These are phyloP conservation scores for Polypedilum pembai DNA, from an alignment of 1,140 invertebrate genomes.

Conservation along the genomic window DNA sequence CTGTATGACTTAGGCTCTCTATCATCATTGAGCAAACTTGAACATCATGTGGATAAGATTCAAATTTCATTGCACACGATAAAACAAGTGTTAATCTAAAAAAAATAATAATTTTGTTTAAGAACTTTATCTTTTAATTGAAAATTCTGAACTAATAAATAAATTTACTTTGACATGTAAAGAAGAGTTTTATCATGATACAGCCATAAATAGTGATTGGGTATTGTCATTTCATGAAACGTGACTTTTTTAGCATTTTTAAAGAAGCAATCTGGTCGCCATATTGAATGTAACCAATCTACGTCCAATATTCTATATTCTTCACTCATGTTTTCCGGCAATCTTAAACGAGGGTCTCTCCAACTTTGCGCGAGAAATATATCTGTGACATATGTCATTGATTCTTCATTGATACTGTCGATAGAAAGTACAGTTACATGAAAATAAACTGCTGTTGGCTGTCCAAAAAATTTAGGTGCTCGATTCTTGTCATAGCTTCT, in stretches of 20 bases:
- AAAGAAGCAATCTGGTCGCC: slow-evolving; percentile 87
- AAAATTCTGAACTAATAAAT: no score
- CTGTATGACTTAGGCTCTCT: slow-evolving; percentile 78
- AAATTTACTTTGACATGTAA: slow-evolving; percentile 80
- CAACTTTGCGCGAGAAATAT: slow-evolving; percentile 88
- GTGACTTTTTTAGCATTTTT: slow-evolving; percentile 90
- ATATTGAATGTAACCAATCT: slow-evolving; percentile 83
- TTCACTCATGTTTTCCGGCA: slow-evolving; percentile 87
- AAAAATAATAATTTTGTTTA: slow-evolving; percentile 33
- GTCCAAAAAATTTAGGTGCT: slow-evolving; percentile 73
- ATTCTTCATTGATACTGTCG: slow-evolving; percentile 85
- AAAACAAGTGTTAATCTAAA: slow-evolving; percentile 74
- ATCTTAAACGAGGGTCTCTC: slow-evolving; percentile 73
- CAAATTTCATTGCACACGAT: slow-evolving; percentile 89
- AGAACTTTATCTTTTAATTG: slow-evolving; percentile 31
- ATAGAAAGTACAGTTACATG: slow-evolving; percentile 81
- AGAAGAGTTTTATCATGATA: slow-evolving; percentile 84
- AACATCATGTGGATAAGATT: slow-evolving; percentile 83
- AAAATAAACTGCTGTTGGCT: slow-evolving; percentile 79
- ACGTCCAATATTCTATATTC: slow-evolving; percentile 84
- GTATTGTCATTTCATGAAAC: slow-evolving; percentile 90
- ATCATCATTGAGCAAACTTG: slow-evolving; percentile 89
- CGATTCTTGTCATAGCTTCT: slow-evolving; percentile 85
- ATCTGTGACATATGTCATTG: slow-evolving; percentile 90
- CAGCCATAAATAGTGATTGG: slow-evolving; percentile 86